Evolutionary conservation across 2,797 vertebrate genomes (phyloP).

Genomic region (Myoxocephalus aenaeus): DNA sequence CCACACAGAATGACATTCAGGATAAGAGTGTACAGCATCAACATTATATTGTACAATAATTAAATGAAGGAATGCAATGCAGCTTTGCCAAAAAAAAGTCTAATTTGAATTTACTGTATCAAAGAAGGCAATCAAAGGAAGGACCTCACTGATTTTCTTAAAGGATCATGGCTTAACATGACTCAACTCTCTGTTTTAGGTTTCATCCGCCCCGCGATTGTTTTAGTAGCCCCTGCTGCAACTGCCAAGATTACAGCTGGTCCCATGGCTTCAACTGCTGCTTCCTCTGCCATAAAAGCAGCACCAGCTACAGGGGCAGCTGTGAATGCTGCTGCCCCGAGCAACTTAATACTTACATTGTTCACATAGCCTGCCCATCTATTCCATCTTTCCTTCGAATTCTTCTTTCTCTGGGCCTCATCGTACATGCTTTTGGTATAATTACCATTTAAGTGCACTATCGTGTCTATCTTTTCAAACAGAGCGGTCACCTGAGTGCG

Average conservation of each 20-base stretch:
- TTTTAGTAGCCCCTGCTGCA: conserved; percentile 14
- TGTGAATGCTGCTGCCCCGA: background rate
- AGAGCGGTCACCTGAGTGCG: conserved; percentile 62
- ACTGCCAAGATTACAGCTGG: background rate
- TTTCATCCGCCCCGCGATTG: conserved; percentile 12
- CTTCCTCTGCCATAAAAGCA: no score
- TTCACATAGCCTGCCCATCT: background rate
- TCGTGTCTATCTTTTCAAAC: conserved; percentile 58
- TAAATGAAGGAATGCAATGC: no score
- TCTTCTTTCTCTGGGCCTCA: conserved; percentile 39
- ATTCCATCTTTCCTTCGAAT: background rate
- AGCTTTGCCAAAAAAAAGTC: no score
- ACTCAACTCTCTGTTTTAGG: conserved; percentile 11
- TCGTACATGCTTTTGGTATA: conserved; percentile 54
- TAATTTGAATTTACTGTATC: background rate
- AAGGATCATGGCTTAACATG: no score
- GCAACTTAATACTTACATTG: background rate
- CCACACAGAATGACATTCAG: background rate
- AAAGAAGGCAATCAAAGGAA: background rate
- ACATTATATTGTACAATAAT: background rate
- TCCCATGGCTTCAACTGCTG: rapidly evolving
- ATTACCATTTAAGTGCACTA: conserved; percentile 48
- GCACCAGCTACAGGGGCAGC: background rate
- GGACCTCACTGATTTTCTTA: background rate
- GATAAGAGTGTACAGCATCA: background rate